Evolutionary conservation across 2,113 vertebrate species (phyloP).

Genomic region (Zapornia atra): DNA sequence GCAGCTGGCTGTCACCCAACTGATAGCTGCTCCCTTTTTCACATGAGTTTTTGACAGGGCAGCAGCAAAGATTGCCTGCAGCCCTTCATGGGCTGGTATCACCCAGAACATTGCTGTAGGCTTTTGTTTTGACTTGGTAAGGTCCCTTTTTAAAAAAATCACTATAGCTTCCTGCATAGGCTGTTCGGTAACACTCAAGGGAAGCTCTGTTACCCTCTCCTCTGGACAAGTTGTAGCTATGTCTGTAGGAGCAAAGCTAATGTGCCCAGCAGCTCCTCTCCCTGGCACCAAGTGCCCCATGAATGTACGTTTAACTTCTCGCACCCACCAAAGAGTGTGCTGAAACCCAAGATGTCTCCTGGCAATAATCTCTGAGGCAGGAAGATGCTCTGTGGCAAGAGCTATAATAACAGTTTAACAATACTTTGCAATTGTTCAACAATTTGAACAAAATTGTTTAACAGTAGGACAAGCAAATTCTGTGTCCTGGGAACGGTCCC

Average conservation of each 20-base stretch:
- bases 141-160: neutral
- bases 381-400: neutral
- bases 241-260: neutral
- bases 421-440: neutral
- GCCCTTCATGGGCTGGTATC: neutral
- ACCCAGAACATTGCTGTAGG: neutral
- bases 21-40: neutral
- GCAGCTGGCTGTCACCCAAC: fast-evolving
- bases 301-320: neutral
- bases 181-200: neutral
- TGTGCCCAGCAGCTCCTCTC: neutral
- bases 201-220: neutral
- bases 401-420: neutral
- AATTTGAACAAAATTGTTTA: neutral
- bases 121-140: neutral
- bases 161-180: neutral
- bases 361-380: neutral
- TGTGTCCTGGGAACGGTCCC: neutral
- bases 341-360: neutral
- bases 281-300: neutral
- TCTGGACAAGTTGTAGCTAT: neutral
- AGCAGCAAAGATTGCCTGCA: neutral
- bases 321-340: neutral
- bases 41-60: neutral
- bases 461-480: neutral